A percentile compares a stretch with the other conserved stretches of the same genome.
These are phyloP conservation scores for Theodoxus fluviatilis DNA, from an alignment of 2,888 invertebrate species.

Conservation along the genomic window DNA sequence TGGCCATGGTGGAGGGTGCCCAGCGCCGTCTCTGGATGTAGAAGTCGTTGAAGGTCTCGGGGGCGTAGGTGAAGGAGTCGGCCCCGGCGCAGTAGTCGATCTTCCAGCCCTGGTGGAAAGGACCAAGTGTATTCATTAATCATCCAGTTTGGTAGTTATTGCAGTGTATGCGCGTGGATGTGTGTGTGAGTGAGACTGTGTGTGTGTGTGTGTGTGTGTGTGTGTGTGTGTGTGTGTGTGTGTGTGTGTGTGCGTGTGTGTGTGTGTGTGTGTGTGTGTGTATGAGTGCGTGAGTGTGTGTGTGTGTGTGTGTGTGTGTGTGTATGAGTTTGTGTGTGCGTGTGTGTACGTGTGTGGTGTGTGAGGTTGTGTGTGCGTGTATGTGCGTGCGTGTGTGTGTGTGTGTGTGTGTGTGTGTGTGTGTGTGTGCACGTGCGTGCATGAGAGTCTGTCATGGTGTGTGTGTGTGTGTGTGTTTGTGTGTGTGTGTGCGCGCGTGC, in stretches of 20 bases:
- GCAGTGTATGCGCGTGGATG: slow-evolving; percentile 1
- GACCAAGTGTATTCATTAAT: too few species aligned
- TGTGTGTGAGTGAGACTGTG: slow-evolving; percentile 3
- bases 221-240: background rate
- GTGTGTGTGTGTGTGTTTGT: background rate
- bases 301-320: background rate
- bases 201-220: background rate
- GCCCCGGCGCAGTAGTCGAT: slow-evolving; percentile 60
- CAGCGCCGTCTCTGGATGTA: slow-evolving; percentile 58
- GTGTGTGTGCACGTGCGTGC: background rate
- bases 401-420: slow-evolving; percentile 12
- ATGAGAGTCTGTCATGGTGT: background rate
- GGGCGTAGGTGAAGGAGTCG: slow-evolving; percentile 55
- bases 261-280: slow-evolving; percentile 9
- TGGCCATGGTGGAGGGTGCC: slow-evolving; percentile 60
- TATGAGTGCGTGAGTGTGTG: slow-evolving; percentile 7
- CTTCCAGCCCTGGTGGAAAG: slow-evolving; percentile 42
- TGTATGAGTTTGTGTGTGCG: slow-evolving; percentile 16
- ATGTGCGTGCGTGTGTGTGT: slow-evolving; percentile 6
- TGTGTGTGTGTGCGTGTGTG: slow-evolving; percentile 11
- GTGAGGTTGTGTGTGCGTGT: background rate
- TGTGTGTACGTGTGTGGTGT: slow-evolving; percentile 3
- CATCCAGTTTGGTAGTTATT: too few species aligned
- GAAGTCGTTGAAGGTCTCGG: slow-evolving; percentile 58
- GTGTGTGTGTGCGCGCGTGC: slow-evolving; percentile 7